Evolutionary conservation across 2,113 vertebrate species (phyloP).

Genomic region (Himantopus leucocephalus): DNA sequence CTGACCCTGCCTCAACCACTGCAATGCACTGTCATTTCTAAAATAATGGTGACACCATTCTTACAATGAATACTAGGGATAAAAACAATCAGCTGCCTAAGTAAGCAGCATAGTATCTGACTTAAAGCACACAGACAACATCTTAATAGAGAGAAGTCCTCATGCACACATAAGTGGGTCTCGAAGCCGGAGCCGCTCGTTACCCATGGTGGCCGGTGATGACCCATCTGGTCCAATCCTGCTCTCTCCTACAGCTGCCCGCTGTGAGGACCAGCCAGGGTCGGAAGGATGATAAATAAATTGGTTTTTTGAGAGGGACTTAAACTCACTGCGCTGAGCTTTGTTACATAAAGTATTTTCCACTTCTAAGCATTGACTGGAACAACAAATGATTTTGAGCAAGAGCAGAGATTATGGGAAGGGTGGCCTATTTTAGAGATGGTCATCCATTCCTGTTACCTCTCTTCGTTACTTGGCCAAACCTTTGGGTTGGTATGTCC

Average conservation of each 20-base stretch:
- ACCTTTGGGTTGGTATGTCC: not conserved
- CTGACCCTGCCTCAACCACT: not conserved
- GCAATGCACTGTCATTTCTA: not conserved
- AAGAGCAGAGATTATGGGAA: not conserved
- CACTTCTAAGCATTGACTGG: not conserved
- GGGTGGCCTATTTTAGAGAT: not conserved
- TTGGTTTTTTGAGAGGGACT: not conserved
- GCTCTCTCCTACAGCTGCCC: not conserved
- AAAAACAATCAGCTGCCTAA: not conserved
- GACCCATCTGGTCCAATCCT: accelerated
- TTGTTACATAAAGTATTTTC: not conserved
- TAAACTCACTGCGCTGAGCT: not conserved
- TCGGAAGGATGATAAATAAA: not conserved
- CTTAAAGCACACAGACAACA: not conserved
- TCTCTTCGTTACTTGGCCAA: not conserved
- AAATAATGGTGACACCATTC: not conserved
- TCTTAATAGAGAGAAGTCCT: not conserved
- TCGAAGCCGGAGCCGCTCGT: accelerated
- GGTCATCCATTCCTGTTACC: accelerated
- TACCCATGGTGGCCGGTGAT: accelerated
- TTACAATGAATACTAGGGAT: too few species aligned
- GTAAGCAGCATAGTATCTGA: not conserved
- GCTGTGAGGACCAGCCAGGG: accelerated
- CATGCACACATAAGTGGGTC: accelerated
- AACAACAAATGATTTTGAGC: not conserved